Percentiles rank a stretch among this genome's conserved stretches.
Conservation (phyloP, 2,888 invertebrate species). For the Branchipolynoe longqiensis region DNA sequence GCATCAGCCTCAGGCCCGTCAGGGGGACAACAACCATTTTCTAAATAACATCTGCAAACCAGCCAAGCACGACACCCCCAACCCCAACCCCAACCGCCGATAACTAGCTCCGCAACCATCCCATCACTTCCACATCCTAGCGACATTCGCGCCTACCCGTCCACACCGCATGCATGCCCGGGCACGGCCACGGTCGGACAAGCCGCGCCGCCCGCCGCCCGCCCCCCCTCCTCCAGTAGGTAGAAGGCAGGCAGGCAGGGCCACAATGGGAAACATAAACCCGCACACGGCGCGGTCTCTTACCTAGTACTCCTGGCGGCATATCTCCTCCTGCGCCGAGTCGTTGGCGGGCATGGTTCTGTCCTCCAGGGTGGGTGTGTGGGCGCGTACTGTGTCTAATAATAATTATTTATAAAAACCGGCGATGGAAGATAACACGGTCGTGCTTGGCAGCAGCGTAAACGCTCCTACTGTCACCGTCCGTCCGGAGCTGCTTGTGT, state of each 20-base stretch:
- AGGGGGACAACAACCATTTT: too few relatives aligned
- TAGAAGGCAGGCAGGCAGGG: too few relatives aligned
- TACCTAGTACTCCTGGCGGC: slow-evolving; percentile 52
- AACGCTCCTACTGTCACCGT: too few relatives aligned
- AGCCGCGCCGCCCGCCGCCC: too few relatives aligned
- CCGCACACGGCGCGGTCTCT: neutral
- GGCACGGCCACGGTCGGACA: too few relatives aligned
- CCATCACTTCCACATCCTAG: neutral
- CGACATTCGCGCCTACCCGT: neutral
- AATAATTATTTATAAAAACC: too few relatives aligned
- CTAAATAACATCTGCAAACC: neutral
- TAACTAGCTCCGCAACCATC: neutral
- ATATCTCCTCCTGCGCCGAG: slow-evolving; percentile 7
- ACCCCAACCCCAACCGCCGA: neutral
- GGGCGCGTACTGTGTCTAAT: neutral
- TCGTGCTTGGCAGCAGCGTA: too few relatives aligned
- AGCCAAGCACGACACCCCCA: neutral
- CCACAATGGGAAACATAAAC: too few relatives aligned
- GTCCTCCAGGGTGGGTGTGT: slow-evolving; percentile 16
- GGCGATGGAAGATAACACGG: too few relatives aligned
- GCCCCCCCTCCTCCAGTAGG: neutral
- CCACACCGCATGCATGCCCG: neutral
- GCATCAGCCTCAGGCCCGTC: too few relatives aligned
- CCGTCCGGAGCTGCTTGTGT: too few relatives aligned
- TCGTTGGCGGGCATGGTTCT: neutral